A percentile compares a stretch with the other conserved stretches of the same genome.
These are phyloP conservation scores for Aphelocoma californica DNA, from an alignment of 2,797 vertebrate species.

Conservation along the genomic window DNA sequence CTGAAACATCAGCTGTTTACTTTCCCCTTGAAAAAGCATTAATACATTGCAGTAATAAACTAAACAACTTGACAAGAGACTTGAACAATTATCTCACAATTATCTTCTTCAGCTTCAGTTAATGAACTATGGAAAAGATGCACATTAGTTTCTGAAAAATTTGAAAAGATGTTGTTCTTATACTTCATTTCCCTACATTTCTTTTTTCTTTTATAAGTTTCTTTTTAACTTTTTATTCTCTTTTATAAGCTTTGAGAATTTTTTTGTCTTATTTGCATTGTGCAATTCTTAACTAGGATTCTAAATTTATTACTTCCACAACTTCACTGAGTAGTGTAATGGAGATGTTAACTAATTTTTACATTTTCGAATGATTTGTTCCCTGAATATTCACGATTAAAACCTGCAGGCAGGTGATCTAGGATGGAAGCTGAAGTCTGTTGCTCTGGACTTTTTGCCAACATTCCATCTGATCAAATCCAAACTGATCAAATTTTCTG, in stretches of 20 bases:
- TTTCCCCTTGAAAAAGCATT: background rate
- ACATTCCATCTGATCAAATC: background rate
- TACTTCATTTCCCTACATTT: background rate
- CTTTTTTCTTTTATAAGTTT: background rate
- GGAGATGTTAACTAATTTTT: background rate
- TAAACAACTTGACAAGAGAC: background rate
- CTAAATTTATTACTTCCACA: background rate
- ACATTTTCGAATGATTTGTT: background rate
- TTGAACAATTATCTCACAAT: background rate
- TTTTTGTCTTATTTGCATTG: background rate
- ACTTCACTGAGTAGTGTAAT: background rate
- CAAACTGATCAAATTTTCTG: background rate
- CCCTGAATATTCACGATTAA: background rate
- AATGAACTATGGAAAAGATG: background rate
- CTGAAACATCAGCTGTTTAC: conserved; percentile 3
- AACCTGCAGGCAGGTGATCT: background rate
- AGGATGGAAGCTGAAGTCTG: background rate
- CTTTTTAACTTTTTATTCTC: background rate
- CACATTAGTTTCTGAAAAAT: background rate
- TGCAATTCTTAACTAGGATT: background rate
- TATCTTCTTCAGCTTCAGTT: background rate
- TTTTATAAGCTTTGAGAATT: background rate
- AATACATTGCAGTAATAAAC: background rate
- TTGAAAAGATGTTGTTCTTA: background rate
- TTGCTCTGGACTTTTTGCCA: background rate